Evolutionary conservation across 2,797 vertebrate species (phyloP).

Genomic region (Sebastes cheni): DNA sequence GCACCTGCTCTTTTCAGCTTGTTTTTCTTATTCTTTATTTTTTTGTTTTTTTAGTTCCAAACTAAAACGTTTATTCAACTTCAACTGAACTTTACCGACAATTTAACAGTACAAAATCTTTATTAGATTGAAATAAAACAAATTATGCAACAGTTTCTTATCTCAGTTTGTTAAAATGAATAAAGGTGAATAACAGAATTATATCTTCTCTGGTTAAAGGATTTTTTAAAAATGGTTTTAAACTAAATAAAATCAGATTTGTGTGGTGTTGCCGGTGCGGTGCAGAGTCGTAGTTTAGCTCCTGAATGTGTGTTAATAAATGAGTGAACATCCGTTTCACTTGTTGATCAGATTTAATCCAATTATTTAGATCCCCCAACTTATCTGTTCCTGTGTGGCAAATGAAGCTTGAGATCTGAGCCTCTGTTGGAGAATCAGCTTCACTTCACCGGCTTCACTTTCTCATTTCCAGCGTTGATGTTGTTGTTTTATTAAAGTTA

Average conservation of each 20-base stretch:
- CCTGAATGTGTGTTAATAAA: slow-evolving; percentile 57
- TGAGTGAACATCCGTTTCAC: slow-evolving; percentile 69
- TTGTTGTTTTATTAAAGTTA: too few relatives aligned
- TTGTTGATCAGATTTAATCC: slow-evolving; percentile 85
- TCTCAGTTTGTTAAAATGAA: neutral
- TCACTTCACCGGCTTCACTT: slow-evolving; percentile 64
- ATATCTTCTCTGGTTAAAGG: neutral
- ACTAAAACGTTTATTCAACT: neutral
- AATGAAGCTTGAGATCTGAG: slow-evolving; percentile 75
- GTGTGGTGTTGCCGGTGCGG: neutral
- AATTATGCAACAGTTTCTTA: neutral
- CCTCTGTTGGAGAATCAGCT: slow-evolving; percentile 70
- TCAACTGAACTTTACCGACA: neutral
- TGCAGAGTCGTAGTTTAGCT: slow-evolving; percentile 4
- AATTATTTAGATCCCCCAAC: slow-evolving; percentile 82
- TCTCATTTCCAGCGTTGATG: slow-evolving; percentile 24
- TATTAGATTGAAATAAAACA: neutral
- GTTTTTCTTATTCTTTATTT: neutral
- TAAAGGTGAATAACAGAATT: neutral
- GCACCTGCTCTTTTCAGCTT: slow-evolving; percentile 29
- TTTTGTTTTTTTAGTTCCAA: neutral
- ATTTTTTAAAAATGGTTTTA: neutral
- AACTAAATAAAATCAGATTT: neutral
- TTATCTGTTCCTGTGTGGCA: slow-evolving; percentile 76
- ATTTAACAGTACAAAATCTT: neutral